Evolutionary conservation across 2,888 invertebrate species (phyloP).

Genomic region (Drosophila koepferae): DNA sequence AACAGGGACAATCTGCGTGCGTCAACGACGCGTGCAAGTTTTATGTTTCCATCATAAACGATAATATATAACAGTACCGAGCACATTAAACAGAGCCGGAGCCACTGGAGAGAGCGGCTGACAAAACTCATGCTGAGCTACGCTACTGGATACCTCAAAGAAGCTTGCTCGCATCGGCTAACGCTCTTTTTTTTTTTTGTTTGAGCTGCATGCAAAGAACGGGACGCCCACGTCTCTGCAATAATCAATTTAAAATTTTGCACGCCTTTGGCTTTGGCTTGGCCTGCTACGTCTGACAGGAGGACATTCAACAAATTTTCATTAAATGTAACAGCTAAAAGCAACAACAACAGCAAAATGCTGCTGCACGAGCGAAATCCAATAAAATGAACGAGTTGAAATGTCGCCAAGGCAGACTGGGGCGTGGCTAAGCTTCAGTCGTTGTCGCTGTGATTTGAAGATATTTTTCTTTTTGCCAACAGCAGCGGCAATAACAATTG

Average conservation of each 20-base stretch:
- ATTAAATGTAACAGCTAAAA: conserved; percentile 57
- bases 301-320: conserved; percentile 64
- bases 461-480: conserved; percentile 56
- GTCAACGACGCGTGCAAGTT: conserved; percentile 65
- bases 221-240: conserved; percentile 22
- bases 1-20: conserved; percentile 37
- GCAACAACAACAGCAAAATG: conserved; percentile 26
- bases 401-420: conserved; percentile 39
- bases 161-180: neutral
- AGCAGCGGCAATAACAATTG: conserved; percentile 57
- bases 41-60: conserved; percentile 72
- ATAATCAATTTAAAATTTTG: conserved; percentile 75
- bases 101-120: neutral
- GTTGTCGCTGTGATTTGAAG: conserved; percentile 63
- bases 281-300: conserved; percentile 36
- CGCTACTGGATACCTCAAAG: conserved; percentile 36
- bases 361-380: conserved; percentile 42
- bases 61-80: conserved; percentile 63
- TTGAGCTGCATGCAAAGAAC: neutral
- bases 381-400: conserved; percentile 69
- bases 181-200: neutral
- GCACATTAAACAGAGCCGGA: conserved; percentile 43
- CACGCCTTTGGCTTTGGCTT: conserved; percentile 41
- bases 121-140: conserved; percentile 28
- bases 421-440: conserved; percentile 32